These are phyloP conservation scores for Alexandromys fortis DNA, from an alignment of 2,113 vertebrate species.

Conservation along the genomic window DNA sequence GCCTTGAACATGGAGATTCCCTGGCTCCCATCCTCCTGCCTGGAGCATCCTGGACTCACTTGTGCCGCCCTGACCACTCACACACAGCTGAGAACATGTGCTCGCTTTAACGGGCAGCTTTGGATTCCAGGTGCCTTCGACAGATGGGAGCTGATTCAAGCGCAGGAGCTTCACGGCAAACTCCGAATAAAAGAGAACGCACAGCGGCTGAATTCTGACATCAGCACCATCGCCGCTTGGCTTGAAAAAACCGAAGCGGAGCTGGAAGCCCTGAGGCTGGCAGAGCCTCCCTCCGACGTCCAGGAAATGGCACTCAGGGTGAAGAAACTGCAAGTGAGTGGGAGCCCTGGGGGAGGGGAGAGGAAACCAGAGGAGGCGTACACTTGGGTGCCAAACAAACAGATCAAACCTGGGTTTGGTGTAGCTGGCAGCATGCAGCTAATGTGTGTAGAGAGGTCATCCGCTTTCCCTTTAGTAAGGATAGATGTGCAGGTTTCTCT, in stretches of 20 bases:
- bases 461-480: not conserved
- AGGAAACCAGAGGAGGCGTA: accelerated
- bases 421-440: accelerated
- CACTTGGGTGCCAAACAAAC: accelerated
- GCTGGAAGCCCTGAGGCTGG: slow-evolving; percentile 86
- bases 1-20: not conserved
- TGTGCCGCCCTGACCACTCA: not conserved
- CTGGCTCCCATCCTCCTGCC: not conserved
- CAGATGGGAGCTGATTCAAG: slow-evolving; percentile 93
- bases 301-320: slow-evolving; percentile 86
- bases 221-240: slow-evolving; percentile 89
- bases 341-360: not conserved
- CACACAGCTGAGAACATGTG: not conserved
- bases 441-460: not conserved
- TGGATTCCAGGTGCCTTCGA: slow-evolving; percentile 90
- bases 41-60: not conserved
- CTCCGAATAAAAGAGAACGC: slow-evolving; percentile 84
- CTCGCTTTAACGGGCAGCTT: not conserved
- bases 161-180: slow-evolving; percentile 83
- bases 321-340: slow-evolving; percentile 89
- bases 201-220: slow-evolving; percentile 89
- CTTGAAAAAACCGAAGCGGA: slow-evolving; percentile 88
- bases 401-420: accelerated
- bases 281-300: slow-evolving; percentile 81
- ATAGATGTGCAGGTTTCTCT: not conserved